A percentile compares a stretch with the other conserved stretches of the same genome.
These are phyloP conservation scores for Cyclophora albipunctata DNA, from an alignment of 2,888 invertebrate species.

Conservation along the genomic window DNA sequence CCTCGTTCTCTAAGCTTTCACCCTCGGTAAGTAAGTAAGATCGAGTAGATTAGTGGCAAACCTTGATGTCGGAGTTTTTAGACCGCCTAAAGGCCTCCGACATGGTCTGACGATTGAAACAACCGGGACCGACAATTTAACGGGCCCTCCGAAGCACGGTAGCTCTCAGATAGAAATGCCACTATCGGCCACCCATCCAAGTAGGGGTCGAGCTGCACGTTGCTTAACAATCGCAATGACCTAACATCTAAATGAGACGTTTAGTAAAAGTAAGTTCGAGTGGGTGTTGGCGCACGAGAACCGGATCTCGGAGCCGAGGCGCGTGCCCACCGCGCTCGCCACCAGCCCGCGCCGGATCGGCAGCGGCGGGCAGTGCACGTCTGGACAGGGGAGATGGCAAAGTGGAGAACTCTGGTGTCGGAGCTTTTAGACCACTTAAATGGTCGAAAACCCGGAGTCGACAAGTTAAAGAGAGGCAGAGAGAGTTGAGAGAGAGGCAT, in stretches of 20 bases:
- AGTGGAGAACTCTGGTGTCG: neutral
- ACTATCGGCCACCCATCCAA: too few species aligned
- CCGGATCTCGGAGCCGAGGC: constrained; percentile 82
- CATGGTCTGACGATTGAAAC: neutral
- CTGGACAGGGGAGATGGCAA: constrained; percentile 32
- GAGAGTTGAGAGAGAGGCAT: too few species aligned
- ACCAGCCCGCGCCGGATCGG: constrained; percentile 83
- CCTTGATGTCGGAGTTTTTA: too few species aligned
- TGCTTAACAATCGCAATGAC: too few species aligned
- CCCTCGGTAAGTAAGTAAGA: constrained; percentile 41
- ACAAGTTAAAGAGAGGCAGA: too few species aligned
- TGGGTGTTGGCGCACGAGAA: constrained; percentile 81
- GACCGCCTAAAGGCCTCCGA: neutral
- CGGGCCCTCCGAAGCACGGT: too few species aligned
- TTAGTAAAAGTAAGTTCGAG: too few species aligned
- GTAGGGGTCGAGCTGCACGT: too few species aligned
- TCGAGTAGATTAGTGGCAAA: too few species aligned
- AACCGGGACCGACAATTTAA: too few species aligned
- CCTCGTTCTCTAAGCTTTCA: constrained; percentile 34
- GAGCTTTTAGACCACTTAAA: neutral
- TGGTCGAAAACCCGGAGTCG: neutral
- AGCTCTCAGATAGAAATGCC: too few species aligned
- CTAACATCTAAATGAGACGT: neutral
- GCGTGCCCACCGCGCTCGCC: constrained; percentile 81
- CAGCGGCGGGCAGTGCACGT: constrained; percentile 86